These are phyloP conservation scores for Chloroclysta siterata DNA, from an alignment of 2,888 invertebrate genomes.

Conservation along the genomic window DNA sequence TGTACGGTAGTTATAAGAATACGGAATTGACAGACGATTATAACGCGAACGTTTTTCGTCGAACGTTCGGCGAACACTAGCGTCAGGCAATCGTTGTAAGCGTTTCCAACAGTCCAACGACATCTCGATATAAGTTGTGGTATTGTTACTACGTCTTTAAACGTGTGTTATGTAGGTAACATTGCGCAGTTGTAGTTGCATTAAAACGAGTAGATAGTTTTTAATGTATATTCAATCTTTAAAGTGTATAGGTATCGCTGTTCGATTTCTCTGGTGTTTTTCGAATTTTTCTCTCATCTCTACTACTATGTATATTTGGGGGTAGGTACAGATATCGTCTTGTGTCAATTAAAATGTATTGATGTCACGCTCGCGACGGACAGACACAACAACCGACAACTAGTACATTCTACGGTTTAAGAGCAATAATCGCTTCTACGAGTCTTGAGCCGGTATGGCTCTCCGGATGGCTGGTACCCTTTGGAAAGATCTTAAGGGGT, in stretches of 20 bases:
- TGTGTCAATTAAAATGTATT: constrained; percentile 76
- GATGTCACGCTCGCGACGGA: constrained; percentile 53
- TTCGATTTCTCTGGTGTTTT: constrained; percentile 74
- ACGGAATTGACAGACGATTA: constrained; percentile 72
- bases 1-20: constrained; percentile 71
- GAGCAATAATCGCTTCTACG: neutral
- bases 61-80: constrained; percentile 47
- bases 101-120: constrained; percentile 64
- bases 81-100: constrained; percentile 42
- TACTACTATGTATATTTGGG: constrained; percentile 69
- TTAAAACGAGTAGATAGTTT: constrained; percentile 71
- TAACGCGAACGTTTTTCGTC: constrained; percentile 39
- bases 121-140: constrained; percentile 59
- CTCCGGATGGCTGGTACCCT: constrained; percentile 2
- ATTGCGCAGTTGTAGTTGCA: constrained; percentile 67
- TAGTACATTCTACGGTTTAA: neutral
- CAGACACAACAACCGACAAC: constrained; percentile 14
- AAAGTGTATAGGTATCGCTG: constrained; percentile 72
- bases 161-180: constrained; percentile 79
- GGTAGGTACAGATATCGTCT: constrained; percentile 78
- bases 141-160: constrained; percentile 67
- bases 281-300: constrained; percentile 65
- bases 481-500: neutral
- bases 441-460: constrained; percentile 12
- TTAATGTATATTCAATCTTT: constrained; percentile 78